These are phyloP conservation scores for Zaprionus africanus DNA, from an alignment of 1,140 invertebrate genomes.

Conservation along the genomic window DNA sequence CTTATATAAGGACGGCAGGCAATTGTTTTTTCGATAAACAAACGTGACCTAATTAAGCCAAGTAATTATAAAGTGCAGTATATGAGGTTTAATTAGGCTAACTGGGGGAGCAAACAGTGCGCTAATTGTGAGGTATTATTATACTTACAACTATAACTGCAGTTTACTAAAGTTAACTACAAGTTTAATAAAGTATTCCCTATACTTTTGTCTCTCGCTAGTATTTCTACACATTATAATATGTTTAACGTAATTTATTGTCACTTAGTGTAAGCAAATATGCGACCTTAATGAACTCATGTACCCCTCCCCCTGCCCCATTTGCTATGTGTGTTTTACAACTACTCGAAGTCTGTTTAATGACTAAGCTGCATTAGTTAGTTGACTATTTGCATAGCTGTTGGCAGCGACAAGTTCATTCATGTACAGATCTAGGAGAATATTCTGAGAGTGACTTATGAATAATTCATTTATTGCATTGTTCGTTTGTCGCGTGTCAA, in stretches of 20 bases:
- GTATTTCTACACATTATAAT: not conserved
- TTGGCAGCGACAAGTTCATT: conserved; percentile 41
- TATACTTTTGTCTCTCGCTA: not conserved
- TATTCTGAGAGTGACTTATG: conserved; percentile 5
- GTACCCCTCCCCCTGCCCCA: conserved; percentile 19
- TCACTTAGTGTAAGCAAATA: conserved; percentile 34
- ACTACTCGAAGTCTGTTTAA: not conserved
- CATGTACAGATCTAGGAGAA: conserved; percentile 6
- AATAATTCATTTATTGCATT: conserved; percentile 39
- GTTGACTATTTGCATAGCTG: conserved; percentile 42
- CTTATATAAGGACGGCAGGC: conserved; percentile 31
- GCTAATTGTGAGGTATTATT: not conserved
- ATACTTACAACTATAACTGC: not conserved
- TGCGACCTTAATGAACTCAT: conserved; percentile 33
- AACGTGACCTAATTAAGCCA: conserved; percentile 34
- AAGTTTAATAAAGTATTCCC: not conserved
- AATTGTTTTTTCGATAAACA: conserved; percentile 9
- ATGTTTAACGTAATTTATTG: not conserved
- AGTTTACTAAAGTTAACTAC: not conserved
- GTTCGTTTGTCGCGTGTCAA: conserved; percentile 47
- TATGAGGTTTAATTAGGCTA: not conserved
- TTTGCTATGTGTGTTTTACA: conserved; percentile 38
- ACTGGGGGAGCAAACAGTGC: not conserved
- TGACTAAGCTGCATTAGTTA: not conserved
- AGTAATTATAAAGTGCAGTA: conserved; percentile 1